These are phyloP conservation scores for Sebastes itinus DNA, from an alignment of 2,797 vertebrate genomes.

Conservation along the genomic window DNA sequence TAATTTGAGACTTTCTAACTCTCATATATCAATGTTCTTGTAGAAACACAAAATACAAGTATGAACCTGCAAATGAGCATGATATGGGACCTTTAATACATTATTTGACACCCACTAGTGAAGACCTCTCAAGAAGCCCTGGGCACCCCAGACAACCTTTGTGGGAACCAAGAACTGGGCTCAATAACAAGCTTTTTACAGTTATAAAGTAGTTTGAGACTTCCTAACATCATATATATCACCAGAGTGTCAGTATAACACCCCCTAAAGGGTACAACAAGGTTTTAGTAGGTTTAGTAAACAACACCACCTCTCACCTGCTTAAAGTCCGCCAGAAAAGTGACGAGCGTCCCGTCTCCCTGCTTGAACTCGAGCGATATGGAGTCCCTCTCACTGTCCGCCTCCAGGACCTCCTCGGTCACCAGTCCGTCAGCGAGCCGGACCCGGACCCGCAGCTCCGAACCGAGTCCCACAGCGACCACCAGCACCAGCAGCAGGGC, in stretches of 20 bases:
- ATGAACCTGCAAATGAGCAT: no score
- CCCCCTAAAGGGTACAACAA: not conserved
- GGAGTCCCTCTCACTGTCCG: constrained; percentile 89
- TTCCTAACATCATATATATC: not conserved
- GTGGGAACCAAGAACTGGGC: not conserved
- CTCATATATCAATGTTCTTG: no score
- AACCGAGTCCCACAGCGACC: constrained; percentile 63
- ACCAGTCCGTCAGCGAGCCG: constrained; percentile 91
- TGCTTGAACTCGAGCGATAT: constrained; percentile 92
- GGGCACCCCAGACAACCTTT: not conserved
- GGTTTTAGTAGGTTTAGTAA: not conserved
- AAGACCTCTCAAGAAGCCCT: not conserved
- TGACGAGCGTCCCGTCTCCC: constrained; percentile 91
- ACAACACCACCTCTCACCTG: constrained; percentile 83
- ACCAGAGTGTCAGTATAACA: not conserved
- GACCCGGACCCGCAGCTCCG: constrained; percentile 92
- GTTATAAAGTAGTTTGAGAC: not conserved
- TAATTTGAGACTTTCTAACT: no score
- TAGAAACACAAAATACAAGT: no score
- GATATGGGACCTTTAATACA: not conserved
- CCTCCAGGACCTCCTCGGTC: constrained; percentile 92
- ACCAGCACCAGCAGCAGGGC: constrained; percentile 61
- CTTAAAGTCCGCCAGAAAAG: constrained; percentile 92
- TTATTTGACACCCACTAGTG: not conserved
- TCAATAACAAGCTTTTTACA: not conserved